Percentiles rank a stretch among this genome's conserved stretches.
phyloP scores from a whole-genome alignment of 2,797 vertebrate species.

The Betta splendens region DNA sequence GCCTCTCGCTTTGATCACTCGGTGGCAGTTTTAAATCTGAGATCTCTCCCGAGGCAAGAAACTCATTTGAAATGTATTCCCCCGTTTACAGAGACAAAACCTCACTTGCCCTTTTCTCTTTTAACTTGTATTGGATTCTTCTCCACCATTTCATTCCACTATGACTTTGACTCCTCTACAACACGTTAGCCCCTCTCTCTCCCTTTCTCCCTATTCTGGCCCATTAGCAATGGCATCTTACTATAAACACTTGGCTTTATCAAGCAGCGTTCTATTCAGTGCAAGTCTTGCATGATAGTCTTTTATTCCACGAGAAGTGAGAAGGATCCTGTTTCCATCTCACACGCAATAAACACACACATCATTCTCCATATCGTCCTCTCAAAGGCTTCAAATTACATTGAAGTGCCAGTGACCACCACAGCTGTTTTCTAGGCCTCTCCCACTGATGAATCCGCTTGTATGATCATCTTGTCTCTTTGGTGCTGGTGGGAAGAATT shows the following conservation, averaged over 20 bases:
- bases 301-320: slow-evolving; percentile 69
- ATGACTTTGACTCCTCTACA: slow-evolving; percentile 2
- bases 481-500: slow-evolving; percentile 59
- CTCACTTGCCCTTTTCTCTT: not conserved
- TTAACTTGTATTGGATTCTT: not conserved
- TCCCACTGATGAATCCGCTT: slow-evolving; percentile 37
- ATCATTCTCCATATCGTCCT: slow-evolving; percentile 2
- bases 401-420: slow-evolving; percentile 25
- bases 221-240: slow-evolving; percentile 68
- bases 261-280: slow-evolving; percentile 68
- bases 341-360: slow-evolving; percentile 24
- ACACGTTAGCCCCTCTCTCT: not conserved
- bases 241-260: slow-evolving; percentile 75
- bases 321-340: slow-evolving; percentile 63
- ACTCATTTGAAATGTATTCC: slow-evolving; percentile 12
- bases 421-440: slow-evolving; percentile 61
- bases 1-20: slow-evolving; percentile 59
- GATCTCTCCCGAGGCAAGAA: slow-evolving; percentile 37
- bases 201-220: slow-evolving; percentile 34
- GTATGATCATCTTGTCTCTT: slow-evolving; percentile 50
- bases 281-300: slow-evolving; percentile 72
- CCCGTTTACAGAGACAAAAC: slow-evolving; percentile 8
- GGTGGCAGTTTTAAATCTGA: slow-evolving; percentile 20
- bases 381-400: slow-evolving; percentile 23
- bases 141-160: slow-evolving; percentile 2